Base-by-base conservation (phyloP, 2,888 invertebrate genomes). In the Nephrocerus scutellatus region DNA sequence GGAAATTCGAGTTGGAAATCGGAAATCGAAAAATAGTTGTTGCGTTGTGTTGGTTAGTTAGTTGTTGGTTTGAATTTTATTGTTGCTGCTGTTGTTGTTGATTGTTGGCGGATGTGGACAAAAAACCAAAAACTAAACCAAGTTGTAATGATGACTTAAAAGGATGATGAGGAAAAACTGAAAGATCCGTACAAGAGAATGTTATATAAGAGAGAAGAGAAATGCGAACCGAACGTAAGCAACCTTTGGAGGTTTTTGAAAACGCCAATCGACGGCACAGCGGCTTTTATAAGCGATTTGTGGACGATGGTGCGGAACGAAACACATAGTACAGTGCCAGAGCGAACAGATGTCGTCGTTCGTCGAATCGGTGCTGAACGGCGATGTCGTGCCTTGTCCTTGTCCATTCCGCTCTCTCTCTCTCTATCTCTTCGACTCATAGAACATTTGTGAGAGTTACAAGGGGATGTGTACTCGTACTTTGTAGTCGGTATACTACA, bases 221-320 rank as follows among this genome's bases (percentile, higher is more conserved):
- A 67, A 66, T 68, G 66, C 67, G 68, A 68, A 68, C 67, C 68
- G 67, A 66, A 68, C 65, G 63, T 63, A 66, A 66, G 62, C 66
- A 68, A 68, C 66, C 68, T 66, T 68, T 67, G 65, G 63, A 68
- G 66, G 68, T 66, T 65, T 67, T 68, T 68, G 66, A 68, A 61
- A 60, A 58, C 53, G 55, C 57, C 59, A 60, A 53, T 51, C 55
- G 55, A 55, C 52, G 55, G 54, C 54, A 56, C 52, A 55, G 50
- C 51, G 53, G 57, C 59, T 62, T 66, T 65, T 68, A 68, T 68
- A 68, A 57, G 57, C 54, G 51, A 31, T 38, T 44, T n/a, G n/a
- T n/a, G n/a, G n/a, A n/a, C n/a, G n/a, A n/a, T n/a, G n/a, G n/a
- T n/a, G n/a, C n/a, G n/a, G n/a, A n/a, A n/a, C n/a, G n/a, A n/a